phyloP scores from a whole-genome alignment of 2,797 vertebrate species.

The Salarias fasciatus region DNA sequence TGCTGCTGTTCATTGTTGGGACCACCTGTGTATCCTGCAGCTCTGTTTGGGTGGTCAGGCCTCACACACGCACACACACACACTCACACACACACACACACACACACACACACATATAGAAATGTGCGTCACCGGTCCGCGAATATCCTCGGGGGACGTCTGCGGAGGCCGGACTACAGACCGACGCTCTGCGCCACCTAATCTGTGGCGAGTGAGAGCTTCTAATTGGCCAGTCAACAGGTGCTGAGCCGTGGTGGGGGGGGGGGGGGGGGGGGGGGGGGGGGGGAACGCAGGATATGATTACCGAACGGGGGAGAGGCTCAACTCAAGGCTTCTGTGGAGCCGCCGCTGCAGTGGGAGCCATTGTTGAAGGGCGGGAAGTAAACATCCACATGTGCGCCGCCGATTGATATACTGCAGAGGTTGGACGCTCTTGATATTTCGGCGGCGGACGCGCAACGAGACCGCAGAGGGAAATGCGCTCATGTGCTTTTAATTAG shows the following conservation, averaged over 20 bases:
- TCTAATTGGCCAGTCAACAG: conserved; percentile 81
- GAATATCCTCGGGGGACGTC: conserved; percentile 57
- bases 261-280: too few species aligned
- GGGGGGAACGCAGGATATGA: conserved; percentile 47
- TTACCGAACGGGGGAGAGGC: conserved; percentile 59
- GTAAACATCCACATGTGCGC: conserved; percentile 27
- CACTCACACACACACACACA: conserved; percentile 22
- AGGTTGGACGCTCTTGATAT: too few species aligned
- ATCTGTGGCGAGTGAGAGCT: conserved; percentile 72
- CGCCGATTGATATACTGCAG: too few species aligned
- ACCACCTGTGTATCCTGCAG: conserved; percentile 65
- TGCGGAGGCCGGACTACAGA: conserved; percentile 22
- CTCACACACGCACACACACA: conserved; percentile 27
- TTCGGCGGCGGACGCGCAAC: too few species aligned
- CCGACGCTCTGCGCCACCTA: conserved; percentile 47
- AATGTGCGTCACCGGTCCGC: conserved; percentile 41
- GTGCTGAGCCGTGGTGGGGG: conserved; percentile 68
- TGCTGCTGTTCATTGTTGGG: conserved; percentile 60
- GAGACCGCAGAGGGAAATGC: too few species aligned
- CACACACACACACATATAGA: conserved; percentile 38
- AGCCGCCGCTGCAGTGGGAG: conserved; percentile 61
- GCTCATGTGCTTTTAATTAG: too few species aligned
- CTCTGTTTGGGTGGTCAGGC: conserved; percentile 80
- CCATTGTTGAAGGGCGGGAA: conserved; percentile 50
- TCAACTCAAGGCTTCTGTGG: conserved; percentile 68